Base-by-base conservation (phyloP, 2,888 invertebrate species). In the Cataglyphis livida region DNA sequence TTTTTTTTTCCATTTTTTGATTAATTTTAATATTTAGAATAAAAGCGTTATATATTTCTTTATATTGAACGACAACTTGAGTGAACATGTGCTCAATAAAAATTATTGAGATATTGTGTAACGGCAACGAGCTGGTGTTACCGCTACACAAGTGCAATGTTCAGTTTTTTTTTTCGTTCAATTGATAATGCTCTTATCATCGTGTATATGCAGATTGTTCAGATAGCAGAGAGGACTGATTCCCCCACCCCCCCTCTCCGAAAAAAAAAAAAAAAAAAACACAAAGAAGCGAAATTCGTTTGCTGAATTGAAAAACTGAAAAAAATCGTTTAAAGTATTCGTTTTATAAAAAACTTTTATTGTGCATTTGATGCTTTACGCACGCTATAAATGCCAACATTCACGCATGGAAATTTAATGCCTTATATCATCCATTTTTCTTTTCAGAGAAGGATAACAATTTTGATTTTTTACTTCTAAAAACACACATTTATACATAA, bases 1-100 rank as follows among this genome's bases (percentile, higher is more conserved):
- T 28, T 25, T 1, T 25, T 12, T 59, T 70, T 70, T 78, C 59
- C 28, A 78, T 59, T 59, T 68, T 59, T 70, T 1, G 32, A 70
- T 79, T 79, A 79, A 70, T 79, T 48, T 79, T 61, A 79, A 68
- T 35, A 48, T 70, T 70, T 70, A 28, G 9, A 48, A 61, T 79
- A 48, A 79, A 78, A 78, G 15, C 7, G 1, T 48, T 18, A 48
- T 68, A 3, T n/a, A 44, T 48, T 35, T 7, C 12, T 51, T n/a
- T 25, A 4, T 18, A 18, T 70, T 48, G 9, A 44, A 12, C 6
- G 51, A 51, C 5, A 44, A 44, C 51, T 51, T 51, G n/a, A n/a
- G 3, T 48, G 9, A 44, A 78, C 12, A 48, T n/a, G 59, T 35
- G 15, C 21, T 25, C 28, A 9, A 54, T 2, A 28, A 38, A 76